Base-by-base conservation (phyloP, 2,113 vertebrate species). In the Aspidoscelis tigris region DNA sequence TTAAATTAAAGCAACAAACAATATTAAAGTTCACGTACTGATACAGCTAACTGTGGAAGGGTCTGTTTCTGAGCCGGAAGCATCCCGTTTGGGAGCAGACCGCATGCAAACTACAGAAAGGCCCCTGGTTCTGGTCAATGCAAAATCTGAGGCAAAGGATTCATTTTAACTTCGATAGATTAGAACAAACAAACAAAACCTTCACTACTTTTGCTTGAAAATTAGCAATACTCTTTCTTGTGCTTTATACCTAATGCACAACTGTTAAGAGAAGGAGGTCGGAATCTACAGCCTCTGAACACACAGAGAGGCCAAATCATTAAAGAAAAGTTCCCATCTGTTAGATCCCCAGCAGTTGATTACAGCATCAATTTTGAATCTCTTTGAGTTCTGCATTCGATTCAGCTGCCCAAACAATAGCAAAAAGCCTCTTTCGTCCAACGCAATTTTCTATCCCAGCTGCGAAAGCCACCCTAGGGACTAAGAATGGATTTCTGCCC, bases 401-500 rank as follows among this genome's bases (percentile, higher is more conserved):
- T 93, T 90, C 91, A 89, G 89, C 88, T 92, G 90, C 80, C 73
- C 64, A 89, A 85, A 94, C 92, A 94, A 93, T 93, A 88, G 90
- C 88, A 93, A 92, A 91, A 93, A 92, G 85, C 74, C 82, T 0
- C 79, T 74, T 55, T 89, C 77, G 84, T 81, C 80, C n/a, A 86
- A 85, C 74, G 69, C 76, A 89, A 84, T 73, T 26, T 88, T 90
- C 9, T 73, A 85, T 89, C 83, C 84, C 90, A 92, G 89, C 87
- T 93, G 89, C 85, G 91, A 93, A 93, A 90, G 80, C 87, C 78
- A 85, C 55, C 88, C 85, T 16, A 12, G 88, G 74, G 88, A 66
- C 73, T 84, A 69, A 75, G 50, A 88, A 89, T 86, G 12, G 7
- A n/a, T 33, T 87, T 61, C 18, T 61, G 58, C 58, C 14, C 18